These are phyloP conservation scores for Bujurquina vittata DNA, from an alignment of 2,113 vertebrate species.

Conservation along the genomic window DNA sequence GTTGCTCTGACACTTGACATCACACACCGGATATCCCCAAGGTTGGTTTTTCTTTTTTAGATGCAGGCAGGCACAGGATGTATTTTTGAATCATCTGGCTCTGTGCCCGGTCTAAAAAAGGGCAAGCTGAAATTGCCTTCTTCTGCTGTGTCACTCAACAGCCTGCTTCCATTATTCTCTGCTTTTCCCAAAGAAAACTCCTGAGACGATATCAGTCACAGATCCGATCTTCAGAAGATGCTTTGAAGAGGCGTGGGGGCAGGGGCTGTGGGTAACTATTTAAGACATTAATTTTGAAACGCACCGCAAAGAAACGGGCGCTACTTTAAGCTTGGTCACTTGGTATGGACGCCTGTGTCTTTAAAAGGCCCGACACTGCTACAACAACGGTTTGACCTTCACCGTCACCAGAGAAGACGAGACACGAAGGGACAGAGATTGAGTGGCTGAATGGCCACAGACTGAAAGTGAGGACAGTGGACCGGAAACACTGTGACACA, in stretches of 20 bases:
- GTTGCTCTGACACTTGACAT: constrained; percentile 8
- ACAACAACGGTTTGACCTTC: constrained; percentile 16
- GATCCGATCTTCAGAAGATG: neutral
- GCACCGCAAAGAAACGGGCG: constrained; percentile 49
- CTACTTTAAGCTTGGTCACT: constrained; percentile 49
- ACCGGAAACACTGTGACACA: constrained; percentile 38
- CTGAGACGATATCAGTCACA: neutral
- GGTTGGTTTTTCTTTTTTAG: neutral
- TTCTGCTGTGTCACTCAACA: constrained; percentile 20
- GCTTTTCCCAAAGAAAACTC: neutral
- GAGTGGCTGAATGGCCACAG: constrained; percentile 12
- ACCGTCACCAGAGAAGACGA: constrained; percentile 32
- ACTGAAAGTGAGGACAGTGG: constrained; percentile 5
- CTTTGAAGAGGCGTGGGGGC: neutral
- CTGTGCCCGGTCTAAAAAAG: neutral
- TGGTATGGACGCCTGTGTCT: constrained; percentile 16
- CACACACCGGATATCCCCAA: neutral
- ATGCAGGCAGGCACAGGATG: constrained; percentile 5
- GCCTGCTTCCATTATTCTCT: neutral
- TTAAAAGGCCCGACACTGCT: constrained; percentile 17
- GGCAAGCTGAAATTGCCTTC: constrained; percentile 12
- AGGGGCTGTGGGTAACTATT: neutral
- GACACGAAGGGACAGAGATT: neutral
- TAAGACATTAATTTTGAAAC: constrained; percentile 38
- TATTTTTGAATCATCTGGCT: constrained; percentile 36